A percentile compares a stretch with the other conserved stretches of the same genome.
These are phyloP conservation scores for Larimichthys polyactis DNA, from an alignment of 2,113 vertebrate genomes.

Conservation along the genomic window DNA sequence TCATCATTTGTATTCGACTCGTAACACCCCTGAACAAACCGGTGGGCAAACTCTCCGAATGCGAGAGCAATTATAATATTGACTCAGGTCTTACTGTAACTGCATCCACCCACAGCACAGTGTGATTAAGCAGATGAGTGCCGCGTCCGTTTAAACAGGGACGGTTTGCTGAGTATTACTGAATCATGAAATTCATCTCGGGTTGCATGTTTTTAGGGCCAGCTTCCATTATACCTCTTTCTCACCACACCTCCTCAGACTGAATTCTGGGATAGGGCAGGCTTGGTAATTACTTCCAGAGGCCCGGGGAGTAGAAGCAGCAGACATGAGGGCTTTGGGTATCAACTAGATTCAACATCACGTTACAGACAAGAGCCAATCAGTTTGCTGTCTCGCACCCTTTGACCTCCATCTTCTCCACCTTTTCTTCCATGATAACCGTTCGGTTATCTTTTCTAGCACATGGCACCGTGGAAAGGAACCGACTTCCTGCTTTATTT, in stretches of 20 bases:
- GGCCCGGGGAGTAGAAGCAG: constrained; percentile 64
- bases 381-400: constrained; percentile 5
- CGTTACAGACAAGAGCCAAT: constrained; percentile 13
- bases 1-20: background rate
- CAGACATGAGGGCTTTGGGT: constrained; percentile 59
- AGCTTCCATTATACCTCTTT: constrained; percentile 74
- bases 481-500: background rate
- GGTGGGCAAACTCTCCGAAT: constrained; percentile 4
- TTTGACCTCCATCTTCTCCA: constrained; percentile 6
- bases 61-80: constrained; percentile 5
- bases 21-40: background rate
- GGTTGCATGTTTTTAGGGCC: constrained; percentile 54
- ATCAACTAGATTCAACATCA: constrained; percentile 52
- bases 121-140: constrained; percentile 7
- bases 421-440: background rate
- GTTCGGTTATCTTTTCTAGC: background rate
- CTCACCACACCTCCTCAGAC: constrained; percentile 78
- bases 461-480: background rate
- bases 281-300: constrained; percentile 87
- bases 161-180: constrained; percentile 37
- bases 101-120: constrained; percentile 11
- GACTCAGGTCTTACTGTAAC: constrained; percentile 4
- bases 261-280: constrained; percentile 82
- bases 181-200: constrained; percentile 61
- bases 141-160: constrained; percentile 27